A percentile compares a stretch with the other conserved stretches of the same genome.
Conservation (phyloP, 1,140 invertebrate genomes). For the Anadara kagoshimensis region DNA sequence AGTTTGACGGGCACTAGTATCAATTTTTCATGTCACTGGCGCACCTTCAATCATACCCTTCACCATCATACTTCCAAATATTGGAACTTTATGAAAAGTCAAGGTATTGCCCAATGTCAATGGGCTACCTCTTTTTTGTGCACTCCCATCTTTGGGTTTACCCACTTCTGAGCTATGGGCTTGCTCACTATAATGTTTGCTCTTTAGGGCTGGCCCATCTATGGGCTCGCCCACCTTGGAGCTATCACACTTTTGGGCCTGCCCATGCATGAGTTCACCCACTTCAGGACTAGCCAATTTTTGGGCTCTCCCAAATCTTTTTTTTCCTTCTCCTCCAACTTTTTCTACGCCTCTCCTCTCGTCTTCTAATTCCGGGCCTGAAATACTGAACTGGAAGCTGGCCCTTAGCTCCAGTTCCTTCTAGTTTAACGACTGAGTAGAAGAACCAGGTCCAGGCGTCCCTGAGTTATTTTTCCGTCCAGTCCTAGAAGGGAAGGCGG, state of each 20-base stretch:
- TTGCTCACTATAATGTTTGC: no score
- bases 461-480: no score
- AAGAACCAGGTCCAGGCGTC: no score
- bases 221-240: neutral
- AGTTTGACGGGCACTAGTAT: conserved; percentile 39
- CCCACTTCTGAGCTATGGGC: neutral
- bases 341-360: no score
- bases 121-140: neutral
- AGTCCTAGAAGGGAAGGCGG: no score
- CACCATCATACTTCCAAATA: conserved; percentile 22
- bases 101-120: neutral
- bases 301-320: no score
- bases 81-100: neutral
- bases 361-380: no score
- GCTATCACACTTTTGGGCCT: neutral
- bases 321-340: no score
- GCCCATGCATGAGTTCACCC: no score
- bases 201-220: neutral
- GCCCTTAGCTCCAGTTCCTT: conserved; percentile 19
- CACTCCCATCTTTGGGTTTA: neutral
- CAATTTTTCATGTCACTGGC: conserved; percentile 34
- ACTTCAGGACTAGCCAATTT: no score
- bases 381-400: no score
- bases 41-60: conserved; percentile 20
- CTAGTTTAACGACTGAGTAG: conserved; percentile 20